Base-by-base conservation (phyloP, 2,113 vertebrate genomes). In the Noctilio leporinus region DNA sequence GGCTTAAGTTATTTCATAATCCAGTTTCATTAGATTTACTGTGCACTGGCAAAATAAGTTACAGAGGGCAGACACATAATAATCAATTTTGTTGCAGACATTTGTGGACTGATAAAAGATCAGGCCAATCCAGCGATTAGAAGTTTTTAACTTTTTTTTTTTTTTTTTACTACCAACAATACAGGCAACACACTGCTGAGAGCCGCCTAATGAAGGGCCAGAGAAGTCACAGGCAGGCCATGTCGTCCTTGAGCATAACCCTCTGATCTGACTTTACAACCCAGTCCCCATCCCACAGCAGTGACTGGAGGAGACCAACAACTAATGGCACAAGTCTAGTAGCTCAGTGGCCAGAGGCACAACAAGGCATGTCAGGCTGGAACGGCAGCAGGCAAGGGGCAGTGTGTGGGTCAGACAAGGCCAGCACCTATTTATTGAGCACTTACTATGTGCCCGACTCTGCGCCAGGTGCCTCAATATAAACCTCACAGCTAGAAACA, bases 21-120 rank as follows among this genome's bases (percentile, higher is more conserved):
- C 86, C 94, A 92, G 83, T 91, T 96, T 97, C 96, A 90, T 89
- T 73, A 96, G 91, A 96, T 92, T 92, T 94, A 55, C 95, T 84
- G 65, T 43, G 67, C 95, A 86, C 22, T 65, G 89, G 82, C 88
- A 93, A 8, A 94, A 65, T 85, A 92, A 92, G 89, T 92, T 96
- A 91, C 89, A 78, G 86, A 94, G 49, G 49, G 73, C 5, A 85
- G 76, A 92, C 84, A 89, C 22, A 14, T 69, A 91, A 93, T 96
- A 96, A 96, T 96, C 83, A 91, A 94, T 93, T 94, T 83, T 80
- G 85, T 67, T 89, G 94, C 82, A 93, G 91, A 96, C 93, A 85
- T 87, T 69, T 82, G 72, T 43, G 81, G 51, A n/a, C 82, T 95
- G 92, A 96, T 95, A 96, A 93, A 95, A 93, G 57, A 97, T 92